Evolutionary conservation across 2,113 vertebrate genomes (phyloP), one percentile per base, ranked within the genome.

Genomic region (Melanocharis versteri): DNA sequence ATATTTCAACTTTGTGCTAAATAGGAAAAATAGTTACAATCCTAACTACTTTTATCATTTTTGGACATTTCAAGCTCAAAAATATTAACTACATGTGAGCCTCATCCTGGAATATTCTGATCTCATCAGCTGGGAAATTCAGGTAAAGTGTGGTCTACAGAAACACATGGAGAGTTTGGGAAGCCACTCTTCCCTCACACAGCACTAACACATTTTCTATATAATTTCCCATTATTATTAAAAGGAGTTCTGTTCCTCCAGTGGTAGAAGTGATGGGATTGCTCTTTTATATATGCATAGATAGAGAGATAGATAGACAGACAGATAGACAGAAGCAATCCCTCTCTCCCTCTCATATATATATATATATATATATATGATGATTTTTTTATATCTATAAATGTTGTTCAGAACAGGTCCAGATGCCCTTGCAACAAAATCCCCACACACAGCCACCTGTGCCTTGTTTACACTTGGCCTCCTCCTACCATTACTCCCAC

Each of bases 381-480:
- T 28, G 28, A 21, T 37, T 35, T 27, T 27, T 12, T 23, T 4
- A 17, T 5, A 20, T 19, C 3, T 18, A 20, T 13, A 27, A 15
- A 28, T n/a, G 61, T 54, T 48, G 35, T 27, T 83, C 69, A 69
- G 65, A 96, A 76, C 16, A 33, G 16, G 70, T 65, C 79, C 82
- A 88, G 58, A 73, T 73, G 87, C 66, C 51, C 75, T 73, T 42
- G 24, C 1, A 6, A 58, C 53, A 44, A 93, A 90, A 57, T 18
- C 75, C 78, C 31, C 56, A 50, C 77, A 39, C 86, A 35, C 5
- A 66, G 79, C 82, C 90, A 94, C 94, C 92, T 95, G 93, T 39
- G 93, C 56, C 81, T 62, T 88, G 51, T 93, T 95, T 94, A 78
- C 82, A 58, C 48, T 35, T 89, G 64, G 56, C 92, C 37, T 73